Base-by-base conservation (phyloP, 1,140 invertebrate genomes). In the Philotrypesis tridentata region DNA sequence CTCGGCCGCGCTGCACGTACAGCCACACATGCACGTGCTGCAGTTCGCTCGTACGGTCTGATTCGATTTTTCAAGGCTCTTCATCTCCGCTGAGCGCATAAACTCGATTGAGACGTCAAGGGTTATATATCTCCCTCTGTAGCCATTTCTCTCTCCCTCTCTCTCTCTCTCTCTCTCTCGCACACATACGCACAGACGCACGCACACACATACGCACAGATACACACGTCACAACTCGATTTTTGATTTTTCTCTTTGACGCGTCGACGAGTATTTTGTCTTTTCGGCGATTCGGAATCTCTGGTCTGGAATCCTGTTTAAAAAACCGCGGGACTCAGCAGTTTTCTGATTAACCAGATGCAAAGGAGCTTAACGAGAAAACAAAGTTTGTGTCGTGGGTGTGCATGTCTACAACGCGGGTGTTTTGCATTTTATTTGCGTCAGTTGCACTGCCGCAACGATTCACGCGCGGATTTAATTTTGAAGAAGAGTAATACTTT, bases 41-140 rank as follows among this genome's bases (percentile, higher is more conserved):
- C 11, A 67, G 63, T 67, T 67, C 21, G 14, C 29, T 21, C 67
- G 27, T 37, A 33, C 25, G 11, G 14, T 21, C 43, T 17, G 29
- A 71, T 72, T 60, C 67, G 40, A 79, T 79, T 79, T 72, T 79
- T 79, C 31, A 55, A 31, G 40, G 12, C 74, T 76, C 37, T 65
- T 77, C 23, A 43, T 43, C 31, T 25, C 23, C 11, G n/a, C 63
- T 23, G 27, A n/a, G n/a, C n/a, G 25, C 61, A 29, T 77, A 77
- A 77, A 23, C 67, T 79, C 27, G 65, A 79, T 79, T 33, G 65
- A 70, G 21, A 70, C 67, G 37, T 79, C 43, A 37, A 79, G 33
- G 11, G 71, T 33, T 14, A 23, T 70, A 40, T 43, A 21, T 55
- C 27, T 68, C 65, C 29, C 37, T 29, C 37, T 76, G 8, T 74